Evolutionary conservation across 2,113 vertebrate species (phyloP).

Genomic region (Atrichornis clamosus): DNA sequence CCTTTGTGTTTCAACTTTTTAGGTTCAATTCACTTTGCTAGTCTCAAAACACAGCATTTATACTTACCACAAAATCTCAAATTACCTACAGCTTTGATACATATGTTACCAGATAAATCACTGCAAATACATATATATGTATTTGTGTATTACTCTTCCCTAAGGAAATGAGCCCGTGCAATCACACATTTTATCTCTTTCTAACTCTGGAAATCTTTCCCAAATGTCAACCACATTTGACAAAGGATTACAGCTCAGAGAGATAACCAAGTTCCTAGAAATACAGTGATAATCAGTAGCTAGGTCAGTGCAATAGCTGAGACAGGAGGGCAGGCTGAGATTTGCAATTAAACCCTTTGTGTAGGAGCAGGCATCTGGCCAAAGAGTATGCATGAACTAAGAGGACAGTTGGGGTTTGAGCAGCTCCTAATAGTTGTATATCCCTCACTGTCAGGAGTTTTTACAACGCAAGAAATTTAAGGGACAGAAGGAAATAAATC

Average conservation of each 20-base stretch:
- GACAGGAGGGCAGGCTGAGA: background rate
- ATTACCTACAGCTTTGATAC: conserved; percentile 55
- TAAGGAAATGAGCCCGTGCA: conserved; percentile 9
- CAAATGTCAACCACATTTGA: conserved; percentile 16
- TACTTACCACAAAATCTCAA: conserved; percentile 11
- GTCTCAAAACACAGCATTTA: conserved; percentile 27
- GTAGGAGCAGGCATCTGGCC: background rate
- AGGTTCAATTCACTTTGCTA: conserved; percentile 19
- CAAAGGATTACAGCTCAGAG: background rate
- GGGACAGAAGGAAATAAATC: background rate
- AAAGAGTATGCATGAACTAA: background rate
- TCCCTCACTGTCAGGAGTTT: background rate
- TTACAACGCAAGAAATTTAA: background rate
- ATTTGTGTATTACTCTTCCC: conserved; percentile 29
- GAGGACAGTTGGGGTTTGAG: rapidly evolving
- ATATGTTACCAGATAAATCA: conserved; percentile 60
- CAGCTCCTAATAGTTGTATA: background rate
- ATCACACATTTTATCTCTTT: conserved; percentile 23
- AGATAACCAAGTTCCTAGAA: conserved; percentile 13
- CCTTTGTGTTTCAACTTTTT: conserved; percentile 4
- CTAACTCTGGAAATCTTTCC: background rate
- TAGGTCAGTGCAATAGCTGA: background rate
- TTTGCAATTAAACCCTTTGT: background rate
- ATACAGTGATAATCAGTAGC: background rate
- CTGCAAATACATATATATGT: background rate